phyloP scores from a whole-genome alignment of 2,888 invertebrate species.

The Pherbina coryleti region DNA sequence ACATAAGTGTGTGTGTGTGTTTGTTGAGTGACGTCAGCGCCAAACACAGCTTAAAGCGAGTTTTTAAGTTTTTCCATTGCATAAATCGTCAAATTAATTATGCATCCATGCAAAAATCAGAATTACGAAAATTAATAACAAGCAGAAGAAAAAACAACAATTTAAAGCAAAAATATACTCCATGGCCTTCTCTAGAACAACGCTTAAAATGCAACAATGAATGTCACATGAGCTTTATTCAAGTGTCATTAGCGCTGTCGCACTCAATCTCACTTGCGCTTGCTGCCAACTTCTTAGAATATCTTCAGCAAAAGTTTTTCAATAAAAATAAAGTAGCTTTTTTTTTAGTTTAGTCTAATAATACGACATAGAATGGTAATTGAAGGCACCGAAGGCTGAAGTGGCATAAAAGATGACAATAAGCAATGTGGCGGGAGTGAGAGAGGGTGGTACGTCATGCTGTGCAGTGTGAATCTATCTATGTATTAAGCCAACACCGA shows the following conservation, averaged over 20 bases:
- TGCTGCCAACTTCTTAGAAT: background rate
- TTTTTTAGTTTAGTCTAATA: too few relatives aligned
- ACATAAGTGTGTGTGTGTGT: background rate
- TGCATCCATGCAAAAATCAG: background rate
- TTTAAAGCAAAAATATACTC: background rate
- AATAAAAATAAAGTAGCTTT: conserved; percentile 5
- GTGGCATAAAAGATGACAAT: too few relatives aligned
- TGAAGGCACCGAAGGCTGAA: too few relatives aligned
- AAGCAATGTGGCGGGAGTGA: background rate
- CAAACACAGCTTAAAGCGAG: background rate
- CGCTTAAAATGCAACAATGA: background rate
- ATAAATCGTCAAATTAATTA: background rate
- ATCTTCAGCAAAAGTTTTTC: conserved; percentile 19
- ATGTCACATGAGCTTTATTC: background rate
- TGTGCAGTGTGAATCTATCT: background rate
- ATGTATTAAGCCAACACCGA: background rate
- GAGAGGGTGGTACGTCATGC: background rate
- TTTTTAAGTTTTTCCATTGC: background rate
- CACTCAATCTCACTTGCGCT: background rate
- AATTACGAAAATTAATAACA: background rate
- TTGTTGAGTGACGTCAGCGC: background rate
- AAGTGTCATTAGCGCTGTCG: background rate
- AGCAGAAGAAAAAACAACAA: background rate
- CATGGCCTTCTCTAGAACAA: background rate
- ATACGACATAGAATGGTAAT: too few relatives aligned